Base-by-base conservation (phyloP, 2,113 vertebrate species). In the Muscicapa adusta region DNA sequence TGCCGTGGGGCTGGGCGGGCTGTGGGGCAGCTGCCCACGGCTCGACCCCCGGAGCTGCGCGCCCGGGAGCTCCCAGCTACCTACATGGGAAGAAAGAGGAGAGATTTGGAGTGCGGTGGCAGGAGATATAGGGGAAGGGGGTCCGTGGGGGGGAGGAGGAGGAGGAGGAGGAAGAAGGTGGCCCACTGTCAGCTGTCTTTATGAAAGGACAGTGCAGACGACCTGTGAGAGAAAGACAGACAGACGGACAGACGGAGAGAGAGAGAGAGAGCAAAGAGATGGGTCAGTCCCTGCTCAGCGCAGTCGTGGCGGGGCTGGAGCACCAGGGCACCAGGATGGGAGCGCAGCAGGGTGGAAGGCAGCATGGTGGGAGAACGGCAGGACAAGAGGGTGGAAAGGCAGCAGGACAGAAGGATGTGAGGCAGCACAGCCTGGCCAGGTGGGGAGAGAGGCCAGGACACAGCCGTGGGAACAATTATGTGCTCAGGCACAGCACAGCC, bases 141-240 rank as follows among this genome's bases (percentile, higher is more conserved):
- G 98, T 98, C 98, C 98, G 98, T 12, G 97, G 98, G 98, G 99
- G 98, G 93, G 98, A 98, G 66, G 98, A 98, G 93, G 98, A 98
- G 97, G 98, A 98, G 82, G 98, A 98, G 90, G 98, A 98, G 83
- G 98, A 98, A 93, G 98, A 98, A 97, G 98, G 98, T 68, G 95
- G 98, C 97, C 97, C 98, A 98, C 98, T 99, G 98, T 99, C 98
- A 98, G 99, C 98, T 98, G 98, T 98, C 98, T 98, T 99, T 98
- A 99, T 98, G 98, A 99, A 99, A 79, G 99, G 99, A 98, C 99
- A 99, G 98, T 99, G 98, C 98, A 99, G 98, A 96, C 99, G 99
- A 98, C 99, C 99, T 99, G 98, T 97, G 76, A 98, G 96, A 98
- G 98, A 98, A 95, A 98, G 95, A 98, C 97, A 98, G 97, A 98